phyloP scores from a whole-genome alignment of 2,113 vertebrate species.

The Alouatta palliata region DNA sequence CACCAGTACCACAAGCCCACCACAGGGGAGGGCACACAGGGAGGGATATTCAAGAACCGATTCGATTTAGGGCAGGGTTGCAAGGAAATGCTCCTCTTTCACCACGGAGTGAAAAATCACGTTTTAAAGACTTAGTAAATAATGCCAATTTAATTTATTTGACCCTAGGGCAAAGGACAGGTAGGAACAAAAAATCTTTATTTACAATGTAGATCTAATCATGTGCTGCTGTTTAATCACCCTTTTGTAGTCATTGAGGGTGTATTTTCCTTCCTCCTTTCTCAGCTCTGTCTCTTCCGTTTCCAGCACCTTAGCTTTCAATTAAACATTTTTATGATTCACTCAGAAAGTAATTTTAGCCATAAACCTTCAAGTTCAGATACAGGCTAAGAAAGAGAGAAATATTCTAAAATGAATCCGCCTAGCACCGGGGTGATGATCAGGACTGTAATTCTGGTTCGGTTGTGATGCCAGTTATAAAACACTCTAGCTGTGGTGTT shows the following conservation, averaged over 20 bases:
- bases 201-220: fast-evolving
- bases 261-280: fast-evolving
- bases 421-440: conserved; percentile 55
- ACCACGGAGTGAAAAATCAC: background rate
- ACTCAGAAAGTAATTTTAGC: conserved; percentile 68
- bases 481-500: conserved; percentile 72
- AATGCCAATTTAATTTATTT: background rate
- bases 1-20: fast-evolving
- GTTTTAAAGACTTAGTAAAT: background rate
- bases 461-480: conserved; percentile 76
- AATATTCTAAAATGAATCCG: conserved; percentile 64
- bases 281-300: background rate
- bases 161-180: conserved; percentile 19
- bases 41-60: background rate
- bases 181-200: background rate
- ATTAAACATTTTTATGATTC: conserved; percentile 62
- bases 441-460: conserved; percentile 75
- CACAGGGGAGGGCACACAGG: background rate
- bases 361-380: conserved; percentile 44
- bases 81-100: background rate
- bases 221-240: fast-evolving
- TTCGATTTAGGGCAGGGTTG: background rate
- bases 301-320: background rate
- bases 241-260: fast-evolving
- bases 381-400: conserved; percentile 49